A percentile compares a stretch with the other conserved stretches of the same genome.
Conservation (phyloP, 1,140 invertebrate genomes). For the Brachionus koreanus region DNA sequence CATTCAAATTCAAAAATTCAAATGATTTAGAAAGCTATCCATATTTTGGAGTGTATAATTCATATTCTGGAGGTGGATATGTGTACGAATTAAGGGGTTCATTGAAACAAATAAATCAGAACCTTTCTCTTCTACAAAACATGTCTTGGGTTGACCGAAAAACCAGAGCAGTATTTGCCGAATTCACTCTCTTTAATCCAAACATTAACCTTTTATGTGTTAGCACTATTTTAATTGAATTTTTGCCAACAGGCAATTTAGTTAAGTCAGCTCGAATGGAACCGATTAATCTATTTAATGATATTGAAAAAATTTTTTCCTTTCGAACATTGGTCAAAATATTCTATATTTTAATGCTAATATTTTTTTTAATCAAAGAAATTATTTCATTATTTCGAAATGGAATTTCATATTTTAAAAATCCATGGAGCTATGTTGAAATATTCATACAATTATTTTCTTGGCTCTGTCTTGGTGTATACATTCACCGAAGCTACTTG, state of each 20-base stretch:
- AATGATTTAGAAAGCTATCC: conserved; percentile 58
- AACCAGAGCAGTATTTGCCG: conserved; percentile 63
- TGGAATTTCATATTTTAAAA: conserved; percentile 52
- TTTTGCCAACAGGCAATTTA: conserved; percentile 60
- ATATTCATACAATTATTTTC: conserved; percentile 56
- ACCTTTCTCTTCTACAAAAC: conserved; percentile 55
- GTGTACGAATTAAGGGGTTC: conserved; percentile 59
- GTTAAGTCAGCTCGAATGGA: conserved; percentile 61
- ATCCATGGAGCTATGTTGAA: conserved; percentile 61
- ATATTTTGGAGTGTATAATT: conserved; percentile 57
- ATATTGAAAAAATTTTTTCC: conserved; percentile 52
- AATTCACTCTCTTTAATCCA: conserved; percentile 64
- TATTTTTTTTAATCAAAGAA: conserved; percentile 61
- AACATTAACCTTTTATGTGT: conserved; percentile 62
- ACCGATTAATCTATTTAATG: conserved; percentile 48
- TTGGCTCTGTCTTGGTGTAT: conserved; percentile 55
- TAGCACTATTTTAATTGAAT: conserved; percentile 60
- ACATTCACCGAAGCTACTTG: conserved; percentile 55
- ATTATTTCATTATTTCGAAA: conserved; percentile 49
- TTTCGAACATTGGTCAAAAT: conserved; percentile 56
- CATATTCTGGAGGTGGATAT: conserved; percentile 64
- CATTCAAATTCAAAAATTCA: conserved; percentile 46
- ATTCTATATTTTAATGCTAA: conserved; percentile 57
- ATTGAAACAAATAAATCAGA: conserved; percentile 49
- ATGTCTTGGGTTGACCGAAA: conserved; percentile 62